phyloP scores from a whole-genome alignment of 2,888 invertebrate species.

The Drosophila maculinotata region DNA sequence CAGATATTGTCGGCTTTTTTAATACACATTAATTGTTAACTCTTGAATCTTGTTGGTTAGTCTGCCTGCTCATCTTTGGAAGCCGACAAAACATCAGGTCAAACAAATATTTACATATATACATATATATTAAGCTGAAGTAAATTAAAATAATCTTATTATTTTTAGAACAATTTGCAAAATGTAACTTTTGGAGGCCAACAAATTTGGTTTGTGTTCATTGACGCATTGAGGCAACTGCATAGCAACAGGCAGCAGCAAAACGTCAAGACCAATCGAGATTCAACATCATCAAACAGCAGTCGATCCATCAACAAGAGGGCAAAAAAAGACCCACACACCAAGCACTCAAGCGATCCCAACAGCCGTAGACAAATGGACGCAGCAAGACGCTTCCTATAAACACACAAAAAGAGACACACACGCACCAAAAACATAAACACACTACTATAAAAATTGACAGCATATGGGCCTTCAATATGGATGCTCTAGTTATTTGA shows the following conservation, averaged over 20 bases:
- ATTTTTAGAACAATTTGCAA: not conserved
- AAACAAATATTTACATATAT: no score
- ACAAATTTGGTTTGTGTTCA: not conserved
- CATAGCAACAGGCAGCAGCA: constrained; percentile 29
- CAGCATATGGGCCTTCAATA: constrained; percentile 63
- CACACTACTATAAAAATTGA: constrained; percentile 28
- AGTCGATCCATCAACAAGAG: constrained; percentile 65
- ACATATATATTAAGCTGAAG: not conserved
- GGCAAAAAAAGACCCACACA: constrained; percentile 24
- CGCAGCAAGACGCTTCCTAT: constrained; percentile 59
- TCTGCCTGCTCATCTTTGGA: no score
- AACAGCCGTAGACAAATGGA: constrained; percentile 73
- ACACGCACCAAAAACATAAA: constrained; percentile 8
- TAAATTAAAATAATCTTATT: not conserved
- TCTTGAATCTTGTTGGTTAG: no score
- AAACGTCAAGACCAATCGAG: constrained; percentile 27
- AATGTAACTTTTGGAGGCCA: not conserved
- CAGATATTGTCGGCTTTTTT: constrained; percentile 1
- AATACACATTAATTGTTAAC: no score
- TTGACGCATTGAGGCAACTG: constrained; percentile 13
- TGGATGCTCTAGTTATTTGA: constrained; percentile 50
- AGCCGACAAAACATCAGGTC: no score
- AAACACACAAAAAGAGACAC: constrained; percentile 24
- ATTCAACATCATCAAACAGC: constrained; percentile 42
- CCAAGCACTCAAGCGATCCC: constrained; percentile 48